Percentiles rank a stretch among this genome's conserved stretches.
phyloP scores from a whole-genome alignment of 2,888 invertebrate species.

The Leptopilina drosophilae region DNA sequence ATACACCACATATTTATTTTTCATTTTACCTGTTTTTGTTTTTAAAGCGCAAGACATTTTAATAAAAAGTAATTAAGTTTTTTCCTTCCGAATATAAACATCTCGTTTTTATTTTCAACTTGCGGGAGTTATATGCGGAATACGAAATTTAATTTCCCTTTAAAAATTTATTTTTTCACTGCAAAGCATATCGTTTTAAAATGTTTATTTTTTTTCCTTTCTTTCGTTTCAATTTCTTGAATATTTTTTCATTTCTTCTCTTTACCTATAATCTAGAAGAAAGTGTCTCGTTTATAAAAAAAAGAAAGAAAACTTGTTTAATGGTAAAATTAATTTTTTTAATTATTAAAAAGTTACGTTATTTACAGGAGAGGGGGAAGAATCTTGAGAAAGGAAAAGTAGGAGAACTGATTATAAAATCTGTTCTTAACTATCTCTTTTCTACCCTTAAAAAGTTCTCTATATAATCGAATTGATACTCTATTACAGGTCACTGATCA shows the following conservation, averaged over 20 bases:
- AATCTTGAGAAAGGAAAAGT: not conserved
- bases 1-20: no score
- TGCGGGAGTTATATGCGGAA: not conserved
- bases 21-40: no score
- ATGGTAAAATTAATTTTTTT: no score
- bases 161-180: conserved; percentile 3
- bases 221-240: not conserved
- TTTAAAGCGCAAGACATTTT: no score
- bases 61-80: not conserved
- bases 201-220: not conserved
- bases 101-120: not conserved
- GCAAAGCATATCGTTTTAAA: not conserved
- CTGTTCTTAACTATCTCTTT: conserved; percentile 14
- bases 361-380: no score
- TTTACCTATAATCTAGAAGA: no score
- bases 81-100: not conserved
- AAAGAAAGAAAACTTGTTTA: no score
- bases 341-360: no score
- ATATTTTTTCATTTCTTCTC: no score
- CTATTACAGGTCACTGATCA: conserved; percentile 36
- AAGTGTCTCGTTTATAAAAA: no score
- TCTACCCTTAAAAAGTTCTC: not conserved
- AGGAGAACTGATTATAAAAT: conserved; percentile 25
- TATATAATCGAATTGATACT: conserved; percentile 15
- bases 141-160: conserved; percentile 23